Evolutionary conservation across 1,140 invertebrate genomes (phyloP), one percentile per base, ranked within the genome.

Genomic region (Drosophila persimilis): DNA sequence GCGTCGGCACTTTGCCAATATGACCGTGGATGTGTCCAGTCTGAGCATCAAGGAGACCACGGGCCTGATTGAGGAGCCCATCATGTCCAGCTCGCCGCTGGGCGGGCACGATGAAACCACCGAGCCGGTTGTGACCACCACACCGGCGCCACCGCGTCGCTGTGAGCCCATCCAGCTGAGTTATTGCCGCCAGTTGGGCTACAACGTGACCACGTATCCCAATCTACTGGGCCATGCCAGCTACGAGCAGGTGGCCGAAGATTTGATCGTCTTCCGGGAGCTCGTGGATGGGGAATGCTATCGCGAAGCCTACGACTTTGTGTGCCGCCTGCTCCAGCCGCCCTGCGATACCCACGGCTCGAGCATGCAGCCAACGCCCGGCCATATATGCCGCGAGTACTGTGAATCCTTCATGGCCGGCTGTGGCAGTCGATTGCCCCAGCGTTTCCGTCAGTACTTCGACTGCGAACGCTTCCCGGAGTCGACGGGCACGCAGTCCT

Each of bases 221-320:
- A 97, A 98, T 91, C 91, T 97, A 2, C 92, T 97, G 26, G 93
- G 93, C 1, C 95, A 95, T 72, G 92, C 91, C 22, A 95, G 93
- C 13, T 90, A 95, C 15, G 93, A 94, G 7, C 94, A 95, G 41
- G 93, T 97, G 7, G 92, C 95, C 69, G 93, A 95, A 17, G 95
- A 97, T 91, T 93, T 97, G 2, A 97, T 97, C 47, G 93, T 95
- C 1, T 97, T 96, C 90, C 95, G 97, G 60, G 96, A 97, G 91
- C 92, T 97, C 1, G 94, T 97, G 2, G 97, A 98, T 88, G 96
- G 96, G 1, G 96, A 97, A 92, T 98, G 97, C 85, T 97, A 96
- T 73, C 93, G 95, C 63, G 92, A 96, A 70, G 96, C 97, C 2
- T 95, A 96, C 91, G 96, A 97, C 70, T 97, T 97, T 83, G 94